phyloP scores from a whole-genome alignment of 2,888 invertebrate genomes.

The Ochropacha duplaris region DNA sequence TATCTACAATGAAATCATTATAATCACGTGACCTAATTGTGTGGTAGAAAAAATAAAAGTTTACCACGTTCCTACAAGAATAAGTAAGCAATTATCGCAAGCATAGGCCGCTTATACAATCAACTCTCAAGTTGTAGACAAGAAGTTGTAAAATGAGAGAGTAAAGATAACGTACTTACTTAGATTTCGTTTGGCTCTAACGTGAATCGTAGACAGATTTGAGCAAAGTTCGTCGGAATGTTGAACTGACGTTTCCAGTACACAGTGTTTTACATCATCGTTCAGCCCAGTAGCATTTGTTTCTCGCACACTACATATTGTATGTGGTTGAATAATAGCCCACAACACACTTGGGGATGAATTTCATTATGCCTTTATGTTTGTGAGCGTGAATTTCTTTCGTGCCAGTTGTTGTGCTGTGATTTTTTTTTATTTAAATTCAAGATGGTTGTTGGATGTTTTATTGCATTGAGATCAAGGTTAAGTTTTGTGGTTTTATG shows the following conservation, averaged over 20 bases:
- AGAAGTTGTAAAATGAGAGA: background rate
- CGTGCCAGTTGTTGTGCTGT: constrained; percentile 56
- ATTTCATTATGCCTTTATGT: constrained; percentile 78
- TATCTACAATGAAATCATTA: too few relatives aligned
- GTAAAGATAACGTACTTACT: background rate
- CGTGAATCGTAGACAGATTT: background rate
- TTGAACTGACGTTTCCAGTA: constrained; percentile 33
- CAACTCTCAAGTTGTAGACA: background rate
- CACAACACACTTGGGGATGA: constrained; percentile 77
- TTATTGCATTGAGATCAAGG: constrained; percentile 26
- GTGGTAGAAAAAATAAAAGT: too few relatives aligned
- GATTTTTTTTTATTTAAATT: constrained; percentile 64
- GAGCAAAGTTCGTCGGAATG: background rate
- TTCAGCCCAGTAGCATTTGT: constrained; percentile 65
- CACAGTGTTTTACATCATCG: constrained; percentile 36
- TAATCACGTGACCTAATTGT: too few relatives aligned
- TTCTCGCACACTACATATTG: constrained; percentile 73
- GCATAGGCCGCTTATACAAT: background rate
- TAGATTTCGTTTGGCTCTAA: background rate
- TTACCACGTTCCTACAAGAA: too few relatives aligned
- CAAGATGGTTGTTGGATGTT: constrained; percentile 30
- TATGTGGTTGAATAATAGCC: constrained; percentile 77
- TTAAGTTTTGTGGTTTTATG: constrained; percentile 5
- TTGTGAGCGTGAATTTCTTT: constrained; percentile 64
- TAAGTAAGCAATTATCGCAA: too few relatives aligned